phyloP scores from a whole-genome alignment of 2,113 vertebrate species.

The Aythya baeri region DNA sequence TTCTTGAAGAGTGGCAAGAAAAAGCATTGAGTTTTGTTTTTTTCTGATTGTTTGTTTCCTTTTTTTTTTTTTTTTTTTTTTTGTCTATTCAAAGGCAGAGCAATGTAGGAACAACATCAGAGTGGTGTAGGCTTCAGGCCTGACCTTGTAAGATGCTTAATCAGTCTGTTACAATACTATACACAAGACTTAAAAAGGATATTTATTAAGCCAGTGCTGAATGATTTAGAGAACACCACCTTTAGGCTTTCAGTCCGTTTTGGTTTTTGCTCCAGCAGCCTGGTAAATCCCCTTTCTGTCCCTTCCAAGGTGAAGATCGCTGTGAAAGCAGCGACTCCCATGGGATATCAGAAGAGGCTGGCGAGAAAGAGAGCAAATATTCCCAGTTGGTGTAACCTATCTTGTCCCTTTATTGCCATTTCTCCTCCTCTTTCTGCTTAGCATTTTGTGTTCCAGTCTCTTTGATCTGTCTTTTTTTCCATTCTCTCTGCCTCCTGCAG shows the following conservation, averaged over 20 bases:
- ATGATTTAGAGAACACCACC: neutral
- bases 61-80: neutral
- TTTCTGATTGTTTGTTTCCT: neutral
- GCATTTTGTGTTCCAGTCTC: neutral
- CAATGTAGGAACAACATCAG: rapidly evolving
- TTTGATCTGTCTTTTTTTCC: neutral
- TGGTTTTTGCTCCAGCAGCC: neutral
- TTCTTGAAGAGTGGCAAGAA: neutral
- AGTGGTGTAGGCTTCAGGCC: neutral
- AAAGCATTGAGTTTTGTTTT: neutral
- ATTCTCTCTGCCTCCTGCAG: neutral
- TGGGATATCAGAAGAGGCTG: neutral
- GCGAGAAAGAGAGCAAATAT: neutral
- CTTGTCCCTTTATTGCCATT: neutral
- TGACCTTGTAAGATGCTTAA: neutral
- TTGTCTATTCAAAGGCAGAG: neutral
- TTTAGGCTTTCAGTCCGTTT: neutral
- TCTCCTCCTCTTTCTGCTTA: neutral
- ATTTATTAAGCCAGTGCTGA: neutral
- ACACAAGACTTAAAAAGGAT: neutral
- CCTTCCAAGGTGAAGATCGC: neutral
- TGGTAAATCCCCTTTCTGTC: neutral
- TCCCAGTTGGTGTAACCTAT: rapidly evolving
- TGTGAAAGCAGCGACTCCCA: neutral
- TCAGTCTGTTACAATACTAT: neutral